Base-by-base conservation (phyloP, 2,888 invertebrate genomes). In the Parnassius apollo region DNA sequence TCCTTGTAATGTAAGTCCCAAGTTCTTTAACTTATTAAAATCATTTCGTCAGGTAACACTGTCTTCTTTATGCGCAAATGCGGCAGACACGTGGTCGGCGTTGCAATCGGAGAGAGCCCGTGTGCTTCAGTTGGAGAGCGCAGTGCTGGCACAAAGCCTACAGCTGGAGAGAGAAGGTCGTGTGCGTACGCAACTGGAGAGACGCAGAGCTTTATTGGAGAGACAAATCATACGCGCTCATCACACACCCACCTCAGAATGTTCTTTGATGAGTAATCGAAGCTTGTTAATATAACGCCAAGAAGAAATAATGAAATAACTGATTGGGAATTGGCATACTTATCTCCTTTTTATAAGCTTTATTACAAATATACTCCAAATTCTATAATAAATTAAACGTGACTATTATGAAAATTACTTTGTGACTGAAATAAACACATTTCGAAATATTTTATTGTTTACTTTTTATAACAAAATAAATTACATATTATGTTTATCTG, bases 11-110 rank as follows among this genome's bases (percentile, higher is more conserved):
- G 13, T 49, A 4, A 49, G 49, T 13, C 18, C 4, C 9, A 49
- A 11, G 11, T 11, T 44, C 11, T 44, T 44, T 44, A 11, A 9
- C 10, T 7, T 35, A 49, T 49, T 9, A 13, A 18, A 9, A 12
- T 13, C 7, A 12, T 49, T n/a, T 49, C 12, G 18, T 13, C 71
- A 90, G 90, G 67, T 84, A 12, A 76, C 86, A 1, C 68, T 91
- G 64, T 81, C 88, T 42, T 81, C 82, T 2, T 69, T 88, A 50
- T 87, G 86, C 66, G 77, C 81, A 2, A 77, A 70, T 65, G 81
- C 85, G n/a, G 82, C 83, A 2, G 85, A 87, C 18, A 87, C 86
- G 4, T 91, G 90, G 89, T 78, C 86, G 0, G 86, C 90, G 1
- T 66, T 91, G 59, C 79, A 85, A 0, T 78, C 80, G 4, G 91